A percentile compares a stretch with the other conserved stretches of the same genome.
Evolutionary conservation across 2,888 invertebrate species (phyloP).

Genomic region (Sceliomorpha sp.): DNA sequence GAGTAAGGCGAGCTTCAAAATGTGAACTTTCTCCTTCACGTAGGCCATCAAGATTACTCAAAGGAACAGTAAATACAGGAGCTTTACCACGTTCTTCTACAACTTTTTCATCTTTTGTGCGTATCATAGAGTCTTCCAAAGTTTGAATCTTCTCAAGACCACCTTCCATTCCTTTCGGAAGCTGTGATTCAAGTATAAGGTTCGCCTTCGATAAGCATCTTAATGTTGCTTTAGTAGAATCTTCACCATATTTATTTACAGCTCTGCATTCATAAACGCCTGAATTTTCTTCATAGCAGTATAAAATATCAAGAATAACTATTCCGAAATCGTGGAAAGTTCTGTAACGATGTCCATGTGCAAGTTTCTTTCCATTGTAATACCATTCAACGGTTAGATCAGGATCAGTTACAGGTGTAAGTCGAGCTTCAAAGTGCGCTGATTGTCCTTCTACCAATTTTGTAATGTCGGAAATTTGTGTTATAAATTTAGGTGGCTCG

Average conservation of each 20-base stretch:
- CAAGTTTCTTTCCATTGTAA: conserved; percentile 94
- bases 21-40: conserved; percentile 96
- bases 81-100: conserved; percentile 91
- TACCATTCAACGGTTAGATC: conserved; percentile 97
- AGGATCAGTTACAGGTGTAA: conserved; percentile 97
- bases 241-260: conserved; percentile 93
- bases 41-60: conserved; percentile 92
- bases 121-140: conserved; percentile 93
- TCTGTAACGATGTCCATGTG: conserved; percentile 96
- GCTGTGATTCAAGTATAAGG: conserved; percentile 94
- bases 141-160: conserved; percentile 96
- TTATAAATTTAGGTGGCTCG: conserved; percentile 93
- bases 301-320: conserved; percentile 96
- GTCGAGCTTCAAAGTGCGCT: conserved; percentile 94
- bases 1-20: conserved; percentile 93
- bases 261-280: conserved; percentile 97
- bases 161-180: conserved; percentile 97
- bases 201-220: conserved; percentile 94
- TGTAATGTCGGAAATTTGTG: conserved; percentile 91
- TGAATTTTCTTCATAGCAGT: conserved; percentile 97
- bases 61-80: conserved; percentile 93
- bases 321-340: conserved; percentile 99
- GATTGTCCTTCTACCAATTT: conserved; percentile 96
- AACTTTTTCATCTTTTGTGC: conserved; percentile 86
- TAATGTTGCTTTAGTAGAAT: conserved; percentile 90